Base-by-base conservation (phyloP, 2,888 invertebrate genomes). In the Anagyrus pseudococci region DNA sequence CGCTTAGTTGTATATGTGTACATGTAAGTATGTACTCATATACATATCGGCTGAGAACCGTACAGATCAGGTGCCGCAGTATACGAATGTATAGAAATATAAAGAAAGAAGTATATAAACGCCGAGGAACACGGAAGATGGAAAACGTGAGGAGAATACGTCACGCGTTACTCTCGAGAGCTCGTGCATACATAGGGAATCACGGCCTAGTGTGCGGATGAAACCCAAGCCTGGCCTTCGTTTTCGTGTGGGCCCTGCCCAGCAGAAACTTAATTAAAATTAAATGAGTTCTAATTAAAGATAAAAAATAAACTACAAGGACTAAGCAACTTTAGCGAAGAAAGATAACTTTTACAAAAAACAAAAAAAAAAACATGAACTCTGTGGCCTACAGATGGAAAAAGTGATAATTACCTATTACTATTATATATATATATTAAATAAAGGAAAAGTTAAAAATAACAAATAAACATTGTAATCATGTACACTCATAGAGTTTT, bases 401-500 rank as follows among this genome's bases (percentile, higher is more conserved):
- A 79, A 79, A 79, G 80, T 80, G 80, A 80, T 81, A 80, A 78
- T 75, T 78, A 76, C 69, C 61, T 67, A 68, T 65, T 77, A 76
- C 73, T 75, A 77, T 76, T 76, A 75, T 37, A 37, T 13, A 13
- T 37, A 37, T 13, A 37, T 71, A 66, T 66, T 70, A 71, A 70
- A 71, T 66, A 56, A 71, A 70, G 65, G 72, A n/a, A n/a, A n/a
- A 71, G 68, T 71, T 71, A 73, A 72, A 4, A 37, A 37, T 37
- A 37, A 68, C 72, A 54, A 48, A 69, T 64, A 67, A 74, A 72
- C 77, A 75, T 76, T 77, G 77, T 79, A 80, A 80, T 78, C 79
- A 78, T 79, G 75, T 80, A 79, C 79, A 79, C 79, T 75, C 74
- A 79, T 79, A 80, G 78, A 80, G 78, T 81, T 81, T 81, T 80